Base-by-base conservation (phyloP, 2,888 invertebrate genomes). In the Caenorhabditis sp. region DNA sequence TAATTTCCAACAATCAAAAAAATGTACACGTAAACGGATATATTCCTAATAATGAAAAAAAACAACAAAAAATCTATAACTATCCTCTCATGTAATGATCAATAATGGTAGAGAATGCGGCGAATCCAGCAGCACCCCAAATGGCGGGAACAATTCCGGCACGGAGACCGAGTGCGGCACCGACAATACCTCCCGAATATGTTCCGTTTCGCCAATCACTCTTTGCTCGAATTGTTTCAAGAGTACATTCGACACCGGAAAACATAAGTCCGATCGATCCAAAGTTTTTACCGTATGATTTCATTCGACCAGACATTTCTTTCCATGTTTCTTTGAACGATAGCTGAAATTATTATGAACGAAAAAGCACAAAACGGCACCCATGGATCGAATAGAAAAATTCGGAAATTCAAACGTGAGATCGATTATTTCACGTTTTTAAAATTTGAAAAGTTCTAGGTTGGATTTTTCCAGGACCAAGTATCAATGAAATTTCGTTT, bases 221-320 rank as follows among this genome's bases (percentile, higher is more conserved):
- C 88, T 95, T 95, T 17, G 95, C 99, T 84, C 99, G 67, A n/a
- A 78, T 66, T 10, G 83, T 81, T 69, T 99, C 99, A 86, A 99
- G 93, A 24, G 92, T 91, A 88, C 99, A 99, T 90, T 99, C 99
- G 12, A 95, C 92, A 0, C 86, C 82, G 6, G 97, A 93, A 90
- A 97, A 99, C 77, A 97, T 92, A 8, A 93, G 92, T 66, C 99
- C 99, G 81, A 99, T 92, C 54, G 97, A 91, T 0, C 97, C 97
- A 91, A 99, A 99, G 89, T 97, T 99, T 89, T 97, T 99, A 0
- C 94, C 97, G 88, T 97, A 96, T 66, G 95, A 92, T 67, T 94
- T 89, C 78, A 95, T 95, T 0, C 96, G 93, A 0, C 91, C 69
- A 19, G 79, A 76, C 86, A 85, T 86, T 69, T 86, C 86, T 62